Percentiles rank a stretch among this genome's conserved stretches.
Evolutionary conservation across 2,888 invertebrate genomes (phyloP).

Genomic region (Dynastes hyllus): DNA sequence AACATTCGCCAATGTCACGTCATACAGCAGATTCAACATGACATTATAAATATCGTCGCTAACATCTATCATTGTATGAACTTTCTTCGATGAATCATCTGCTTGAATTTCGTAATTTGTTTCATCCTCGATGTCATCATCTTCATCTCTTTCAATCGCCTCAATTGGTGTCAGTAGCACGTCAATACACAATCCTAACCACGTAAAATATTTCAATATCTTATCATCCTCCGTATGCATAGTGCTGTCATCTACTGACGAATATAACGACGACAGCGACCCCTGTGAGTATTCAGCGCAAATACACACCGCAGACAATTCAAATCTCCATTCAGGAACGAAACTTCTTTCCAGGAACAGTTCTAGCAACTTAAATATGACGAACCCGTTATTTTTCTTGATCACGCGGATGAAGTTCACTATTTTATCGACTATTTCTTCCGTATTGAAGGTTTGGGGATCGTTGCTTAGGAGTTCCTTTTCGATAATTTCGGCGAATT

Average conservation of each 20-base stretch:
- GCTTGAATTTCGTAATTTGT: conserved; percentile 32
- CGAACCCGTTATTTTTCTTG: conserved; percentile 60
- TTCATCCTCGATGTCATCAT: conserved; percentile 60
- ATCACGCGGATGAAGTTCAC: conserved; percentile 62
- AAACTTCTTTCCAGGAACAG: conserved; percentile 61
- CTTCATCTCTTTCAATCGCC: conserved; percentile 57
- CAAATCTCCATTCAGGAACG: conserved; percentile 54
- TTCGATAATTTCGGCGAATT: conserved; percentile 66
- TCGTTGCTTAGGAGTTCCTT: conserved; percentile 61
- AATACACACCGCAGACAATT: conserved; percentile 58
- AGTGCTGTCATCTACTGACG: conserved; percentile 51
- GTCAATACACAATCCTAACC: conserved; percentile 62
- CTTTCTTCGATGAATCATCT: conserved; percentile 35
- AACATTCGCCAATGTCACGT: conserved; percentile 65
- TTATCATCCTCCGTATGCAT: conserved; percentile 56
- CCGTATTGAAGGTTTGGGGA: conserved; percentile 37
- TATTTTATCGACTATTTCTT: conserved; percentile 58
- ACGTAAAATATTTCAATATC: conserved; percentile 64
- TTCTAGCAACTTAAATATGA: conserved; percentile 58
- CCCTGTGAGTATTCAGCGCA: conserved; percentile 64
- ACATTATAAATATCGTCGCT: conserved; percentile 62
- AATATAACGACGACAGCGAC: conserved; percentile 60
- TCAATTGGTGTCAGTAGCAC: conserved; percentile 59
- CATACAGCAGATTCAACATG: conserved; percentile 66
- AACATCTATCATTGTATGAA: conserved; percentile 55